Evolutionary conservation across 1,140 invertebrate species (phyloP).

Genomic region (Zaprionus davidi): DNA sequence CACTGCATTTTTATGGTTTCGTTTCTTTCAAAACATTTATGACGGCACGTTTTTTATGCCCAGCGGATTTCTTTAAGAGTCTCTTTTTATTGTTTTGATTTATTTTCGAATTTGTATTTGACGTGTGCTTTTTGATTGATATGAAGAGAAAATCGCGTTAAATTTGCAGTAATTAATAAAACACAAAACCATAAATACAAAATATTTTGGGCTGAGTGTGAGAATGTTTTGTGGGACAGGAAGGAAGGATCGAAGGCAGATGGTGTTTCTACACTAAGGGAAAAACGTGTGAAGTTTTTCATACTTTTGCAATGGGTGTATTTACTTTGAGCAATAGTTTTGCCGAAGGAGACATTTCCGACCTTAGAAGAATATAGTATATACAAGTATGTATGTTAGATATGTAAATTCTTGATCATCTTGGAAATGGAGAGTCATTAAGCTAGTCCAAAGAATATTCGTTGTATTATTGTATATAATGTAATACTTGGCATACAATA

Average conservation of each 20-base stretch:
- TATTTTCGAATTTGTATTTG: slow-evolving; percentile 54
- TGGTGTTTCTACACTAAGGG: neutral
- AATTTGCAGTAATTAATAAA: slow-evolving; percentile 73
- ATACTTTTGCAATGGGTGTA: too few relatives aligned
- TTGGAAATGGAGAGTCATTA: too few relatives aligned
- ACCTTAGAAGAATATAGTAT: neutral
- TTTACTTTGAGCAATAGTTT: too few relatives aligned
- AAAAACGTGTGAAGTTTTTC: neutral
- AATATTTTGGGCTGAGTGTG: slow-evolving; percentile 28
- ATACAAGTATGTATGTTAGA: too few relatives aligned
- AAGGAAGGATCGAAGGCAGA: slow-evolving; percentile 20
- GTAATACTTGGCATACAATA: too few relatives aligned
- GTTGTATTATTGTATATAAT: too few relatives aligned
- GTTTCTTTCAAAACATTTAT: slow-evolving; percentile 76
- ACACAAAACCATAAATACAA: slow-evolving; percentile 43
- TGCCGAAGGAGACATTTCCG: neutral
- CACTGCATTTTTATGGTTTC: slow-evolving; percentile 51
- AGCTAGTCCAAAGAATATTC: too few relatives aligned
- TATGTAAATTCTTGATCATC: too few relatives aligned
- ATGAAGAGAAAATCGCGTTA: slow-evolving; percentile 37
- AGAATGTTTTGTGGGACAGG: slow-evolving; percentile 31
- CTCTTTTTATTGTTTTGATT: slow-evolving; percentile 55
- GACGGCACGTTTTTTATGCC: slow-evolving; percentile 52
- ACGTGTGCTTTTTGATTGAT: slow-evolving; percentile 68
- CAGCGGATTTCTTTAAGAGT: slow-evolving; percentile 43